Conservation (phyloP, 2,888 invertebrate species). For the Coenonympha glycerion region DNA sequence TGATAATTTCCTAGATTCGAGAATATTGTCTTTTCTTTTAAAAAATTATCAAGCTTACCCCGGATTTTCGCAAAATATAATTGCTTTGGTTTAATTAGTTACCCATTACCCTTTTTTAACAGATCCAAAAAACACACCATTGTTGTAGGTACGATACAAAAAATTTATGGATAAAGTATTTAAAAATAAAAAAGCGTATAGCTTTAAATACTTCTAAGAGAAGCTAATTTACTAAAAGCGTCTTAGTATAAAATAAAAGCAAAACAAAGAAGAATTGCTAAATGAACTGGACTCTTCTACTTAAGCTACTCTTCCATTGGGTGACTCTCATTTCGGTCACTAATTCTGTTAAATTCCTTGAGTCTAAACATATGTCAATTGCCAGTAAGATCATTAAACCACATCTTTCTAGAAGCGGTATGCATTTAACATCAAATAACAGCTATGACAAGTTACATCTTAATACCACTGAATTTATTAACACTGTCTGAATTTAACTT, state of each 20-base stretch:
- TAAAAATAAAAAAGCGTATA: background rate
- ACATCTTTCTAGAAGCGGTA: too few species aligned
- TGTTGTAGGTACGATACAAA: background rate
- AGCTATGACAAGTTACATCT: too few species aligned
- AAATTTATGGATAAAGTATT: background rate
- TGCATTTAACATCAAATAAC: too few species aligned
- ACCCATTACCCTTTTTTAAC: too few species aligned
- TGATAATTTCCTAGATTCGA: background rate
- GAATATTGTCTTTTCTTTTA: background rate
- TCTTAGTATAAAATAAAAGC: constrained; percentile 5
- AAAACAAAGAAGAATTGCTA: constrained; percentile 4
- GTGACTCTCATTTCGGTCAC: background rate
- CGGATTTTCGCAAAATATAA: too few species aligned
- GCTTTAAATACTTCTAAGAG: background rate
- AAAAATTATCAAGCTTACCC: background rate
- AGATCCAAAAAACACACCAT: too few species aligned
- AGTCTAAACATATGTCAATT: too few species aligned
- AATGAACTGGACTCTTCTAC: background rate
- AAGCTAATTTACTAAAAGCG: constrained; percentile 5
- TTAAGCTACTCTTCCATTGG: background rate
- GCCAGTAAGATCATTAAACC: too few species aligned
- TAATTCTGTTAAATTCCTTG: background rate
- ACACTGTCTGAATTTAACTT: too few species aligned
- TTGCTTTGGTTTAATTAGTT: too few species aligned
- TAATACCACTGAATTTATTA: too few species aligned